Base-by-base conservation (phyloP, 2,888 invertebrate species). In the Chrysodeixis includens region DNA sequence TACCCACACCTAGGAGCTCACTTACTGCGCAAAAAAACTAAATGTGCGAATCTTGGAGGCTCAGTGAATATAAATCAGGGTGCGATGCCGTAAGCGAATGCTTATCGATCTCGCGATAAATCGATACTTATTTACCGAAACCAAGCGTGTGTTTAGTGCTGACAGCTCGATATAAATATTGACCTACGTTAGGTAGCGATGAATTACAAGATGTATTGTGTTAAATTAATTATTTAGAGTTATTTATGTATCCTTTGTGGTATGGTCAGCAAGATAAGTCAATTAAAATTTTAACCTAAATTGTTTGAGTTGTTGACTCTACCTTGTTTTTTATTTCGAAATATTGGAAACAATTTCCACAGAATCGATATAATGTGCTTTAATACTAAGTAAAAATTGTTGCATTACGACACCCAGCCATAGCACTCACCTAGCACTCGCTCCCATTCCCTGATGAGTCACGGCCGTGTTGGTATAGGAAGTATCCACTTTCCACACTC, bases 21-120 rank as follows among this genome's bases (percentile, higher is more conserved):
- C 62, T 69, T 54, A 30, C 56, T 69, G 66, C 74, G 78, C 68
- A 71, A 76, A 78, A 66, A 76, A 66, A 71, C 60, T 46, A 72
- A 69, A 74, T 49, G 56, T 67, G 46, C 55, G 62, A 54, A 70
- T 63, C 40, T 60, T 60, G 71, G 56, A 66, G 62, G 65, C 65
- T 59, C 66, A 57, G 66, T 69, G 79, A 78, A 81, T 78, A 78
- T 74, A 78, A 81, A 78, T 74, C 78, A 81, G 69, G 30, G 65
- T 53, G 63, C 68, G 30, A 63, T 53, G 63, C 68, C 69, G 49
- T 16, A 40, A 49, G 71, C 66, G 61, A 53, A 52, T 46, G 26
- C 57, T 49, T 59, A 69, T 54, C 69, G 78, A 68, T 53, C 40
- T 62, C 51, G 53, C 53, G 30, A 60, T 62, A 53, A 74, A 55